These are phyloP conservation scores for Amazona finschi DNA, from an alignment of 2,797 vertebrate species.

Conservation along the genomic window DNA sequence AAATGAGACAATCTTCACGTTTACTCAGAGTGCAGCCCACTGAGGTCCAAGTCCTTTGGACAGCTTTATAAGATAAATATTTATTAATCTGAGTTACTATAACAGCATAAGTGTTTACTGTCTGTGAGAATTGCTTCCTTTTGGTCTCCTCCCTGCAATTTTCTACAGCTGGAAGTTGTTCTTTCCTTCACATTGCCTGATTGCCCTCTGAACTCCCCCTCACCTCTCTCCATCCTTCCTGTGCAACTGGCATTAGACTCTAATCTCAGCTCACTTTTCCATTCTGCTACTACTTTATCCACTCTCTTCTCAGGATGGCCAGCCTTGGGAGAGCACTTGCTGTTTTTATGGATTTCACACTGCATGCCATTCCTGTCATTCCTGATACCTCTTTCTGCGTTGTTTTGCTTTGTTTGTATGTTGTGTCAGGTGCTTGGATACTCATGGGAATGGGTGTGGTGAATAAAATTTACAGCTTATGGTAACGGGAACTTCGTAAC, in stretches of 20 bases:
- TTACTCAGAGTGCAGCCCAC: not conserved
- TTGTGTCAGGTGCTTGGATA: constrained; percentile 12
- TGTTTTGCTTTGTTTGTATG: not conserved
- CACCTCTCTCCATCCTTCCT: constrained; percentile 49
- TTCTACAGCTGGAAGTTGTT: constrained; percentile 48
- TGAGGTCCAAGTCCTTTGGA: not conserved
- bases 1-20: not conserved
- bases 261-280: not conserved
- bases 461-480: not conserved
- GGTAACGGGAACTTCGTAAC: not conserved
- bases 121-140: constrained; percentile 44
- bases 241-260: not conserved
- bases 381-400: not conserved
- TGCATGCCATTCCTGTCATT: not conserved
- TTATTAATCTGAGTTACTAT: constrained; percentile 23
- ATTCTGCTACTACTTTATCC: not conserved
- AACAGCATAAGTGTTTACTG: constrained; percentile 12
- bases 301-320: not conserved
- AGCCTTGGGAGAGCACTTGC: not conserved
- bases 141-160: constrained; percentile 45
- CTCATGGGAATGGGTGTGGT: not conserved
- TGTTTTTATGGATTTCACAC: not conserved
- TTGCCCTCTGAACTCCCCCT: constrained; percentile 37
- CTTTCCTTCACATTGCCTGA: constrained; percentile 38
- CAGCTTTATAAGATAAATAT: constrained; percentile 34